Base-by-base conservation (phyloP, 2,113 vertebrate genomes). In the Pseudorhombus dupliciocellatus region DNA sequence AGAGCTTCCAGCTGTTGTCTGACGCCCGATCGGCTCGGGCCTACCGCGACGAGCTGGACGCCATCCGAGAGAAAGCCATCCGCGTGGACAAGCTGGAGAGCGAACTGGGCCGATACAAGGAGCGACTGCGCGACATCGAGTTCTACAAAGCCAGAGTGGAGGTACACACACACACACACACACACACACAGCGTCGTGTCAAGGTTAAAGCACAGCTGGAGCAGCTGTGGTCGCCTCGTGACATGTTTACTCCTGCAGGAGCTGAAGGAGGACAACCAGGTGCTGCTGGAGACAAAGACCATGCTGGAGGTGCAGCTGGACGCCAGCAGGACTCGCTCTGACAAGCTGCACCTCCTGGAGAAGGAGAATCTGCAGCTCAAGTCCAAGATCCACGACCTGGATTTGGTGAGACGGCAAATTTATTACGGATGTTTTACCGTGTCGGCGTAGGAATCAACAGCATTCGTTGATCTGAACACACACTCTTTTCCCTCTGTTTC, bases 21-120 rank as follows among this genome's bases (percentile, higher is more conserved):
- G 98, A 99, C 12, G 98, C 98, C 2, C 95, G 97, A 46, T 97
- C 95, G 2, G 97, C 97, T 52, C 87, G 97, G 79, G 94, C 97
- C 28, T 99, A 99, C 66, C 89, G 98, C 11, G 98, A 99, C n/a
- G 97, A 99, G 91, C 93, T 99, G 81, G 98, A 99, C 24, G 95
- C 93, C 0, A 94, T 99, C 25, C 86, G 97, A 77, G 98, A 99
- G 88, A 99, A 98, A 80, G 97, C 97, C 0, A 87, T 97, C 70
- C 94, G 96, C 0, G 98, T 98, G 1, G 98, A 99, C 91, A 99
- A 99, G 79, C 95, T 99, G 90, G 97, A 99, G 93, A 99, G 98
- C 21, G 97, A 98, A 91, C 92, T 98, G 90, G 87, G 85, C 56
- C 94, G 98, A 48, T 99, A 96, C 73, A 99, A 96, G 82, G 98